A percentile compares a stretch with the other conserved stretches of the same genome.
These are phyloP conservation scores for Ectemnius lituratus DNA, from an alignment of 2,888 invertebrate genomes.

Conservation along the genomic window DNA sequence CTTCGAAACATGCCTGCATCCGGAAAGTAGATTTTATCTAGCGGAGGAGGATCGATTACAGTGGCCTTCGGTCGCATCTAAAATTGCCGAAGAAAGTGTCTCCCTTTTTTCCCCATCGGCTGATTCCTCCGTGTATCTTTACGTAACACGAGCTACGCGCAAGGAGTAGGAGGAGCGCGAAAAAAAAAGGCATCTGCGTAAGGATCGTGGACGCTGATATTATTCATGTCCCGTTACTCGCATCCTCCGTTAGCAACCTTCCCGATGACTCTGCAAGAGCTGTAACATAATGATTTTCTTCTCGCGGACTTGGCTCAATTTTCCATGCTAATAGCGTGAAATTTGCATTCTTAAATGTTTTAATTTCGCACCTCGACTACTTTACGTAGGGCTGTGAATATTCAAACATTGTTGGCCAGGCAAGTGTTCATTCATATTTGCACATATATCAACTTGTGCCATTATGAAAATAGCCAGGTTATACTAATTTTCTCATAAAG, in stretches of 20 bases:
- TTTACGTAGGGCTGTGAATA: no score
- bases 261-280: not conserved
- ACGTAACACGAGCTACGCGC: conserved; percentile 2
- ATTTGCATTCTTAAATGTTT: not conserved
- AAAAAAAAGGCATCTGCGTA: conserved; percentile 19
- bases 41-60: conserved; percentile 32
- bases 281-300: not conserved
- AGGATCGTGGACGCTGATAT: not conserved
- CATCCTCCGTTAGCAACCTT: not conserved
- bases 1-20: conserved; percentile 50
- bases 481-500: no score
- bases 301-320: not conserved
- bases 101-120: conserved; percentile 5
- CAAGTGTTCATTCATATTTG: no score
- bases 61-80: conserved; percentile 47
- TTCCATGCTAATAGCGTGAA: not conserved
- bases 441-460: no score
- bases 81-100: conserved; percentile 51
- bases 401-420: no score
- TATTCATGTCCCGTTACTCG: conserved; percentile 4
- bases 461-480: no score
- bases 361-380: no score
- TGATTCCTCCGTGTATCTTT: conserved; percentile 1
- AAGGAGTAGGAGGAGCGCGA: not conserved
- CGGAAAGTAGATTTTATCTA: conserved; percentile 54